These are phyloP conservation scores for Drosophila anomalipes DNA, from an alignment of 2,888 invertebrate genomes.

Conservation along the genomic window DNA sequence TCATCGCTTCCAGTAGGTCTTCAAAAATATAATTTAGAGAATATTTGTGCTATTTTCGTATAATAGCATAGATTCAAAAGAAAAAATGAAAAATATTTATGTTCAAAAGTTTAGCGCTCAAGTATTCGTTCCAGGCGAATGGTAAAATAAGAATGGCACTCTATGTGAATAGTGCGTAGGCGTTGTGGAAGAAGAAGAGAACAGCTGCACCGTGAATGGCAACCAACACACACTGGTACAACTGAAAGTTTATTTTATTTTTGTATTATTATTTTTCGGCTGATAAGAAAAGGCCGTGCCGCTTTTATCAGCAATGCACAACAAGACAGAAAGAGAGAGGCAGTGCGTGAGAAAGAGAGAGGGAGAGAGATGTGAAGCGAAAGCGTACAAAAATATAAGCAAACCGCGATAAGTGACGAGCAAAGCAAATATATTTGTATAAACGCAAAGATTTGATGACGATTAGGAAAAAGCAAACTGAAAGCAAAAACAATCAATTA, in stretches of 20 bases:
- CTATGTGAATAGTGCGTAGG: conserved; percentile 8
- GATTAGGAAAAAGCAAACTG: conserved; percentile 25
- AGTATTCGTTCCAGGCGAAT: conserved; percentile 26
- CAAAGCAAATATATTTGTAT: conserved; percentile 45
- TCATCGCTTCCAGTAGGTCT: conserved; percentile 39
- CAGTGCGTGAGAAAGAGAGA: conserved; percentile 49
- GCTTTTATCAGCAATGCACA: conserved; percentile 79
- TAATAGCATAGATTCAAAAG: background rate
- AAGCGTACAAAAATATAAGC: conserved; percentile 72
- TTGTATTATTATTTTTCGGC: conserved; percentile 52
- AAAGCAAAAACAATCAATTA: conserved; percentile 61
- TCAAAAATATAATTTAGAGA: background rate
- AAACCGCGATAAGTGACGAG: conserved; percentile 65
- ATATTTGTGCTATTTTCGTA: background rate
- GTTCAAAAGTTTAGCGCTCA: background rate
- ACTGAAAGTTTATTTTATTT: conserved; percentile 41
- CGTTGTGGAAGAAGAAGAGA: conserved; percentile 13
- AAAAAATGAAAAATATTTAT: background rate
- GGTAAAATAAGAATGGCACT: background rate
- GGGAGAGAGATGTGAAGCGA: conserved; percentile 53
- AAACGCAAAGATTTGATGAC: conserved; percentile 45
- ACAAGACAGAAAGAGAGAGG: conserved; percentile 56
- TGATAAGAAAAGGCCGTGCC: conserved; percentile 69
- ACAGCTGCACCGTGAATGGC: conserved; percentile 31
- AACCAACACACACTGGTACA: conserved; percentile 2